Conservation (phyloP, 2,888 invertebrate species). For the Enchytraeus crypticus region DNA sequence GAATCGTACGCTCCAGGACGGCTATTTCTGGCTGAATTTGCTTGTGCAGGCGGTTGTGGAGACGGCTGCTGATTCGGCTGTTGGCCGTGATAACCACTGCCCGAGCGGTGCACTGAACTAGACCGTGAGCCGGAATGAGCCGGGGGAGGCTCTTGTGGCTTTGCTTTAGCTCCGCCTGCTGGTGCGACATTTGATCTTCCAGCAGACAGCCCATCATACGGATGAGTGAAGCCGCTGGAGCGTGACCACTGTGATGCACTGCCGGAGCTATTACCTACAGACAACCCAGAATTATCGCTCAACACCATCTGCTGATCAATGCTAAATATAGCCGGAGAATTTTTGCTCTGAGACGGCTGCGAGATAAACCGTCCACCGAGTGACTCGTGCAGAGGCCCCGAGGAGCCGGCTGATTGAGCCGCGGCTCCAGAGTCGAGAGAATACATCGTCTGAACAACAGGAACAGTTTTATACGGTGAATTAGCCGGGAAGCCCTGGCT, state of each 20-base stretch:
- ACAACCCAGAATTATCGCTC: conserved; percentile 1
- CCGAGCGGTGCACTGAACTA: neutral
- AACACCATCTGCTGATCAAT: conserved; percentile 18
- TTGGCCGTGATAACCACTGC: neutral
- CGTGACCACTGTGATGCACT: neutral
- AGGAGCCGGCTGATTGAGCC: neutral
- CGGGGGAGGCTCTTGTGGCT: conserved; percentile 34
- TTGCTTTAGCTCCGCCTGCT: neutral
- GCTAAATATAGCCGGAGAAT: conserved; percentile 6
- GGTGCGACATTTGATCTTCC: neutral
- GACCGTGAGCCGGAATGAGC: conserved; percentile 34
- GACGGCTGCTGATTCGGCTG: neutral
- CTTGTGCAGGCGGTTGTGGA: neutral
- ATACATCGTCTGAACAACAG: conserved; percentile 29
- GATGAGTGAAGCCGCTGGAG: neutral
- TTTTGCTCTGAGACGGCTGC: neutral
- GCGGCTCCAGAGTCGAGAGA: conserved; percentile 27
- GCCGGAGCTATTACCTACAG: neutral
- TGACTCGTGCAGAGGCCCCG: neutral
- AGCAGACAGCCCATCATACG: neutral
- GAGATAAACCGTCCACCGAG: neutral
- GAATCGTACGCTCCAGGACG: neutral
- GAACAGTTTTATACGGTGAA: conserved; percentile 31
- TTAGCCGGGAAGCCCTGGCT: neutral
- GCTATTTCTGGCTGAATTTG: neutral